Evolutionary conservation across 2,888 invertebrate genomes (phyloP), one percentile per base, ranked within the genome.

Genomic region (Coleophora flavipennella): DNA sequence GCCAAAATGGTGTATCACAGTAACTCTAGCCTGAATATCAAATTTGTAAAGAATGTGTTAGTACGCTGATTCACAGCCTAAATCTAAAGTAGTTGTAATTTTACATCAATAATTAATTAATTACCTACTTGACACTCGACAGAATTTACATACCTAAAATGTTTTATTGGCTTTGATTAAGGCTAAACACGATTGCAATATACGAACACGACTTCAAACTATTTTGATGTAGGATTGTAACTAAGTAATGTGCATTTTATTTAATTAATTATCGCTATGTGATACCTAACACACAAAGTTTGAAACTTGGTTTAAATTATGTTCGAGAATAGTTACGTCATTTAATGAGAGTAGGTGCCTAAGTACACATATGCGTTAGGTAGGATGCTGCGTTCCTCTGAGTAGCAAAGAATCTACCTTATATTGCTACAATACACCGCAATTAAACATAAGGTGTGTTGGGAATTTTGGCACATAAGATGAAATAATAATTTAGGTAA

Each of bases 1-100:
- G 83, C 75, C 81, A 78, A 70, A 72, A 72, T 71, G 71, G 68
- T 78, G 79, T 83, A 81, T 84, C 81, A 81, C 83, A 84, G 81
- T 74, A 80, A 81, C 80, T 83, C 81, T 84, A 84, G 83, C 81
- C 67, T 83, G 81, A 76, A 73, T 72, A 72, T 77, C 66, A 70
- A 73, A 42, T 70, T 75, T 73, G 74, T 76, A 68, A 74, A 77
- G 74, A 76, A 75, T 69, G 70, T 75, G 72, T 74, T 62, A n/a
- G n/a, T n/a, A 73, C 57, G 76, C 78, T 78, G 81, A 73, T 60
- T 77, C 76, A 78, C 80, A 84, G 81, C 80, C 79, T 83, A 78
- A 66, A 71, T 74, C 76, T 80, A 83, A 66, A 66, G 50, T 72
- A 71, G 64, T 72, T 73, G 20, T 20, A 67, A 62, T 62, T 60